A percentile compares a stretch with the other conserved stretches of the same genome.
phyloP scores from a whole-genome alignment of 37 sponge, comb jelly and placozoan species.

The Bolinopsis microptera region DNA sequence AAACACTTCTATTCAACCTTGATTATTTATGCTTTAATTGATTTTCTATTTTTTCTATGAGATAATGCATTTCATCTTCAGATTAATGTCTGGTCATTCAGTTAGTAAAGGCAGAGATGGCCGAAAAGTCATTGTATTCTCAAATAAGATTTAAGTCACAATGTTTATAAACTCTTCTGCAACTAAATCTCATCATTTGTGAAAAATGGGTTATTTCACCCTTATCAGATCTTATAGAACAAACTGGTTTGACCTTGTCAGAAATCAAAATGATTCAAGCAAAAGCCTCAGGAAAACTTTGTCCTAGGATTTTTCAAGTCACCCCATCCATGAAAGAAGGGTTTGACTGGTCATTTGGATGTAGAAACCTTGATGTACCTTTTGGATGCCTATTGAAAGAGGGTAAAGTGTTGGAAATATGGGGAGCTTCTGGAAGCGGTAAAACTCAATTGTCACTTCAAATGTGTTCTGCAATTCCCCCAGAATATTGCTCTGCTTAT shows the following conservation, averaged over 20 bases:
- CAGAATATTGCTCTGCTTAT: neutral
- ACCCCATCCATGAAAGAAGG: neutral
- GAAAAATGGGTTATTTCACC: constrained; percentile 4
- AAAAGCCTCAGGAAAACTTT: neutral
- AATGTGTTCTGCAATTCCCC: neutral
- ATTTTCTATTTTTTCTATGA: neutral
- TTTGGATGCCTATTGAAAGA: neutral
- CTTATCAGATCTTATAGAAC: neutral
- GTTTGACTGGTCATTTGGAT: neutral
- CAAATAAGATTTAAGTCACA: neutral
- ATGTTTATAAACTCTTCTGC: neutral
- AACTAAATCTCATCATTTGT: neutral
- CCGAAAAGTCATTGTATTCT: neutral
- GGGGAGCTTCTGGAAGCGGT: neutral
- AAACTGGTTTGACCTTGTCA: neutral
- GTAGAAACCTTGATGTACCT: neutral
- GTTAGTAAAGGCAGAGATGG: neutral
- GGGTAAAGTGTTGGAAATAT: constrained; percentile 6
- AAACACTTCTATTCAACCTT: neutral
- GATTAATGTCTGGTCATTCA: neutral
- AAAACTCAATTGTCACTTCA: constrained; percentile 33
- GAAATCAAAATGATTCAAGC: neutral
- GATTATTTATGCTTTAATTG: neutral
- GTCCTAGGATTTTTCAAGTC: neutral
- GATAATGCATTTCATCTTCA: neutral